Percentiles rank a stretch among this genome's conserved stretches.
phyloP scores from a whole-genome alignment of 2,113 vertebrate species.

The Sinocyclocheilus rhinocerous region DNA sequence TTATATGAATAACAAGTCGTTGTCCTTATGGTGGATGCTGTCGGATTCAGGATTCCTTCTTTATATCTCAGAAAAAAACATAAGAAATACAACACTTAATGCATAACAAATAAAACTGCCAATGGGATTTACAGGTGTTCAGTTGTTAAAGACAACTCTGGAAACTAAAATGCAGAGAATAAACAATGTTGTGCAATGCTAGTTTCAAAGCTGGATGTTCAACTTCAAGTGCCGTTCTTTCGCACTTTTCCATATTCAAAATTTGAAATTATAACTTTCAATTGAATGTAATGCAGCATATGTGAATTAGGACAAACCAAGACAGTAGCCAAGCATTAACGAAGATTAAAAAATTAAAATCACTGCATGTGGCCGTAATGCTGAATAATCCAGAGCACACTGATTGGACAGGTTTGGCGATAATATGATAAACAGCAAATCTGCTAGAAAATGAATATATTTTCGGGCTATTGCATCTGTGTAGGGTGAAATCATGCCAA shows the following conservation, averaged over 20 bases:
- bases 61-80: neutral
- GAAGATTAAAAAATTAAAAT: neutral
- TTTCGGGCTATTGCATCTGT: neutral
- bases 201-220: neutral
- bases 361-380: neutral
- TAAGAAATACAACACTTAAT: neutral
- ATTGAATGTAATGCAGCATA: neutral
- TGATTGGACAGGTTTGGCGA: neutral
- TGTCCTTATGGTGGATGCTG: neutral
- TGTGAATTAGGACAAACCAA: neutral
- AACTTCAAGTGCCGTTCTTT: neutral
- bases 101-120: neutral
- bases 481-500: neutral
- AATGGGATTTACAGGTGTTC: neutral
- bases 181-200: neutral
- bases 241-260: neutral
- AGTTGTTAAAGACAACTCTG: neutral
- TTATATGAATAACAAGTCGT: neutral
- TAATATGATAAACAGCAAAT: neutral
- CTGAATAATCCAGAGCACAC: neutral
- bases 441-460: neutral
- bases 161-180: neutral
- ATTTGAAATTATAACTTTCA: neutral
- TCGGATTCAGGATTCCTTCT: neutral
- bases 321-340: neutral